Base-by-base conservation (phyloP, 2,113 vertebrate genomes). In the Picathartes gymnocephalus region DNA sequence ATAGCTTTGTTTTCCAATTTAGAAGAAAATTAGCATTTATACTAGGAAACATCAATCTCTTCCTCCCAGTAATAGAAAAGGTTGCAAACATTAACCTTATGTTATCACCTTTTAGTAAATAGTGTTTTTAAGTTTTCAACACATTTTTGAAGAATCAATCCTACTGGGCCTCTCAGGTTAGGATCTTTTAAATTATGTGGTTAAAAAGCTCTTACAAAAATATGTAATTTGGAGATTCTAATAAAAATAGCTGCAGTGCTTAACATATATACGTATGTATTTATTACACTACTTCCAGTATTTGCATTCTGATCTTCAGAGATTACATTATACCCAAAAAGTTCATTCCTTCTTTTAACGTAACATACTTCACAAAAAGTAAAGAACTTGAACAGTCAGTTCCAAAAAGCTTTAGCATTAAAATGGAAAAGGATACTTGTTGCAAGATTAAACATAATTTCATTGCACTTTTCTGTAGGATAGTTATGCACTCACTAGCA, bases 361-460 rank as follows among this genome's bases (percentile, higher is more conserved):
- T 37, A 92, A 72, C 62, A 83, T 69, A 93, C 88, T 97, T 97
- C 94, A 95, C 81, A 97, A 92, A 97, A 97, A 97, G 93, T 93
- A 95, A 95, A 95, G 24, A 76, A 90, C 84, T 95, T 92, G 39
- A 88, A 97, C 15, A 96, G 70, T 50, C 85, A 86, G 76, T 62
- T 81, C 87, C 51, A 88, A 69, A 62, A 88, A 77, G 50, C 33
- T 33, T 82, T 27, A 71, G 82, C 88, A 92, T 92, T 95, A 81
- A 77, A 92, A 95, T 95, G 91, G 62, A 86, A 51, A 82, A 60
- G 31, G n/a, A 61, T 70, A 28, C 9, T 68, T 82, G 40, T 66
- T 70, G 71, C 45, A 66, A 73, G 74, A 62, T 64, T 33, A 92
- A 48, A 91, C 60, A 76, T 72, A 78, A 88, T 69, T 83, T 76